Base-by-base conservation (phyloP, 2,888 invertebrate genomes). In the Ophion obscuratus region DNA sequence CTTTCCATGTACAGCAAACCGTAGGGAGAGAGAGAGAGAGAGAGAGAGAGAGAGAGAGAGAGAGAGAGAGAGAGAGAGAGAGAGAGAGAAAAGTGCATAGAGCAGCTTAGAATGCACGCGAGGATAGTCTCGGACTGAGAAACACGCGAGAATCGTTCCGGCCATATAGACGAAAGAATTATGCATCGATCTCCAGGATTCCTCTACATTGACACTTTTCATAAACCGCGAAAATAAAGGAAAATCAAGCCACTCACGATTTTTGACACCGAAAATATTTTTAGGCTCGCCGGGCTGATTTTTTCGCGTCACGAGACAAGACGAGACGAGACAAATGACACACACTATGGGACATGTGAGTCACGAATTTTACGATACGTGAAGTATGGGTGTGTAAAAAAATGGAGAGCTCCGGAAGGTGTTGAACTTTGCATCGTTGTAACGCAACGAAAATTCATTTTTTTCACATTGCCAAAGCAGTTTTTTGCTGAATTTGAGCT, bases 101-200 rank as follows among this genome's bases (percentile, higher is more conserved):
- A 83, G 80, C 73, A 92, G 93, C 93, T 93, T 94, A 93, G 90
- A 93, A 91, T 89, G 92, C 92, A 93, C 93, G 92, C 93, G 91
- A 92, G 89, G 84, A 86, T 85, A 74, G 67, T 78, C 83, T 75
- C 89, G 87, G 87, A 87, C 87, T 84, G 77, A 66, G 82, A 78
- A 78, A 88, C 87, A 88, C 87, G 88, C 88, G 83, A 87, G 81
- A 84, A 82, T 76, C 78, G 47, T 75, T 84, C 74, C 66, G 78
- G 71, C 76, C 66, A 71, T 59, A 66, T 27, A 77, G 31, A 62
- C 59, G 9, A 20, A 27, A 31, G 57, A 40, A 59, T 59, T 57
- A 24, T 59, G 9, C 67, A 59, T 67, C 31, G 74, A 81, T 81
- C 70, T 47, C 44, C 47, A 20, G 31, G 31, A 67, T 61, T 67